phyloP scores from a whole-genome alignment of 2,888 invertebrate genomes.

The Drosophila mercatorum region DNA sequence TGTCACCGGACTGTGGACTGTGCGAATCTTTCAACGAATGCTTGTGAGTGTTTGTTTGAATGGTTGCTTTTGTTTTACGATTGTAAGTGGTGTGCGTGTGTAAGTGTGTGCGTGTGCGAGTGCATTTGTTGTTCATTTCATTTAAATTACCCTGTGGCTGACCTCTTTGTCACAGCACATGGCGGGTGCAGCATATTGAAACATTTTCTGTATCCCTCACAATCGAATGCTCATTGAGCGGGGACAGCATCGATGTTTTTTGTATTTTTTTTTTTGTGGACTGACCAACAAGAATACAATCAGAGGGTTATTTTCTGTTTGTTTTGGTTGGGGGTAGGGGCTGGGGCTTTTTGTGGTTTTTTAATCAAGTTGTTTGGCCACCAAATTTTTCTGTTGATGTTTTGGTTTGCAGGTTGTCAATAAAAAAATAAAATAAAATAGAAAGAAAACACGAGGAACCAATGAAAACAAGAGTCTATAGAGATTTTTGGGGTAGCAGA shows the following conservation, averaged over 20 bases:
- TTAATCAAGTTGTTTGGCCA: conserved; percentile 76
- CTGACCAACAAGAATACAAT: conserved; percentile 41
- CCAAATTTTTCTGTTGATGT: conserved; percentile 52
- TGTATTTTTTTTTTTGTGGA: conserved; percentile 14
- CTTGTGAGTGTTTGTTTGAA: conserved; percentile 41
- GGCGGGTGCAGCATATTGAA: conserved; percentile 72
- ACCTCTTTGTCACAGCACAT: conserved; percentile 72
- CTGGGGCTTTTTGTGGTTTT: conserved; percentile 69
- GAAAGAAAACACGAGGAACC: conserved; percentile 4
- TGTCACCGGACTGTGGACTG: conserved; percentile 55
- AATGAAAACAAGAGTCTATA: conserved; percentile 25
- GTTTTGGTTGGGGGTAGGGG: not conserved
- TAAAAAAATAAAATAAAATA: conserved; percentile 19
- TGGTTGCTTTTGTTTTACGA: conserved; percentile 30
- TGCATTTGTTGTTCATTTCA: conserved; percentile 79
- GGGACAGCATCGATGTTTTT: conserved; percentile 11
- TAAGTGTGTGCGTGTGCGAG: conserved; percentile 35
- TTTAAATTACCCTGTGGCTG: conserved; percentile 79
- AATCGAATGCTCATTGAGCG: conserved; percentile 70
- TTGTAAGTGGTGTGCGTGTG: conserved; percentile 18
- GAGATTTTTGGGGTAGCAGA: conserved; percentile 7
- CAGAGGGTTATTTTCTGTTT: conserved; percentile 2
- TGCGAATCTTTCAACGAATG: conserved; percentile 38
- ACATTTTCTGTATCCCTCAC: conserved; percentile 55
- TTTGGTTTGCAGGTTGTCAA: conserved; percentile 51